Conservation (phyloP, 2,888 invertebrate genomes). For the Aspidiotus rigidus region DNA sequence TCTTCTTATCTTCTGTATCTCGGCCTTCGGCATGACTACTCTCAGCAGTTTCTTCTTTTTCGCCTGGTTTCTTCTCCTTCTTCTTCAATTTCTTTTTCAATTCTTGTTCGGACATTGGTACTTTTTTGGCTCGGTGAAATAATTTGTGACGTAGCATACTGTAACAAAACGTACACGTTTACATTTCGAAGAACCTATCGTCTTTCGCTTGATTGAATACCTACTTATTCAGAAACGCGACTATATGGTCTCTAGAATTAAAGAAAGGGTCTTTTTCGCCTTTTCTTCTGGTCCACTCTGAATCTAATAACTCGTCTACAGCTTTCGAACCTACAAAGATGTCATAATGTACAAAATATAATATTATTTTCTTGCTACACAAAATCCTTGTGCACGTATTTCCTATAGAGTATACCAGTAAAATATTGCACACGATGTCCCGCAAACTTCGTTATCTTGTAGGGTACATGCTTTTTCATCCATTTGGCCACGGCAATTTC, state of each 20-base stretch:
- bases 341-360: not conserved
- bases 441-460: slow-evolving; percentile 90
- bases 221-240: slow-evolving; percentile 63
- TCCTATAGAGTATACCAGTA: slow-evolving; percentile 55
- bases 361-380: no score
- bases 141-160: slow-evolving; percentile 84
- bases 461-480: slow-evolving; percentile 84
- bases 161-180: not conserved
- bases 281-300: slow-evolving; percentile 66
- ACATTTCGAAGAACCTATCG: not conserved
- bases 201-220: slow-evolving; percentile 33
- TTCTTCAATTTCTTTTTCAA: slow-evolving; percentile 47
- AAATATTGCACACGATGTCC: slow-evolving; percentile 97
- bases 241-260: slow-evolving; percentile 66
- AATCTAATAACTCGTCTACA: slow-evolving; percentile 81
- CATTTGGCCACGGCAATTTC: slow-evolving; percentile 91
- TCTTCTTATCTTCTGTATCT: slow-evolving; percentile 28
- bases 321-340: slow-evolving; percentile 62
- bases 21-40: slow-evolving; percentile 48
- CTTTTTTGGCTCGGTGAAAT: slow-evolving; percentile 88
- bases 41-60: slow-evolving; percentile 47
- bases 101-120: slow-evolving; percentile 58
- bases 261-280: slow-evolving; percentile 64
- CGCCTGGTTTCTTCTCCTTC: slow-evolving; percentile 47
- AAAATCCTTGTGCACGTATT: not conserved